Percentiles rank a stretch among this genome's conserved stretches.
Conservation (phyloP, 2,888 invertebrate genomes). For the Leptinotarsa peninsularis region DNA sequence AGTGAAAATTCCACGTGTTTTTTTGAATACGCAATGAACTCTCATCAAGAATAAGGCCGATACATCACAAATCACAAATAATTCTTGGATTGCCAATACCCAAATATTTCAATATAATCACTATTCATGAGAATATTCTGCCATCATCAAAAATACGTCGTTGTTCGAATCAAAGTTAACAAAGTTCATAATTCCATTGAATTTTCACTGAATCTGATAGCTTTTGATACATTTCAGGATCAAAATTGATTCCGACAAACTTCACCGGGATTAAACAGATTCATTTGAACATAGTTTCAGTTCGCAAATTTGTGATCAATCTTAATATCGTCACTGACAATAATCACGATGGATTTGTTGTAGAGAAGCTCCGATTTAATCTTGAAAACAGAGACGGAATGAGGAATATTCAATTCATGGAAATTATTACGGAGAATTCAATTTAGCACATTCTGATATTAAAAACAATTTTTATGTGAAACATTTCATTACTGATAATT, state of each 20-base stretch:
- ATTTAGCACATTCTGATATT: too few species aligned
- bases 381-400: neutral
- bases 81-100: too few species aligned
- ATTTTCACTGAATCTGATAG: neutral
- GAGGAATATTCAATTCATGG: neutral
- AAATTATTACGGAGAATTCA: neutral
- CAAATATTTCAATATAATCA: too few species aligned
- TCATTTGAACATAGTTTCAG: conserved; percentile 28
- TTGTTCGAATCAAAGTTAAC: neutral
- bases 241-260: neutral
- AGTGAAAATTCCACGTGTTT: too few species aligned
- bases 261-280: conserved; percentile 20
- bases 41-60: too few species aligned
- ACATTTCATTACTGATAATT: too few species aligned
- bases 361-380: neutral
- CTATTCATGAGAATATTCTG: too few species aligned
- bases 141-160: neutral
- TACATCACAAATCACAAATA: too few species aligned
- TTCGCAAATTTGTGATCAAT: conserved; percentile 31
- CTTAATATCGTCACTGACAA: conserved; percentile 34
- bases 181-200: neutral
- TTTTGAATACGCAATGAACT: too few species aligned
- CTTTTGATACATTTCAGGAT: neutral
- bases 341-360: conserved; percentile 30
- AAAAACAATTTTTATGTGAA: too few species aligned